These are phyloP conservation scores for Notothenia coriiceps DNA, from an alignment of 2,113 vertebrate genomes.

Conservation along the genomic window DNA sequence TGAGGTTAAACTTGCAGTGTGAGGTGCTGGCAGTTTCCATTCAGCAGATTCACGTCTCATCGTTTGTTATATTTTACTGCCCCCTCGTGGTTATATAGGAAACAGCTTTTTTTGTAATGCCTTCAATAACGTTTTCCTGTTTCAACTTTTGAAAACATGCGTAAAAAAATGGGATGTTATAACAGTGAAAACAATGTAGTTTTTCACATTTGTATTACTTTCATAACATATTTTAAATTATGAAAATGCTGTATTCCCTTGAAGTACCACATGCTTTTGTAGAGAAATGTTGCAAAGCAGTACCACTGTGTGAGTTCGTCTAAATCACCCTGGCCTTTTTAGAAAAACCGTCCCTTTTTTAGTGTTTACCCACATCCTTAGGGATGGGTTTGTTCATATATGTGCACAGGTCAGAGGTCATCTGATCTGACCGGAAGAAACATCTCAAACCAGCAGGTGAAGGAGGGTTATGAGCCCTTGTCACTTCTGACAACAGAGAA, in stretches of 20 bases:
- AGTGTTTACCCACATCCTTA: background rate
- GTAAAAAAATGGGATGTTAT: background rate
- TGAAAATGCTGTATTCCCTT: background rate
- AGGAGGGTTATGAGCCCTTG: slow-evolving; percentile 16
- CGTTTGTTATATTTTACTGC: slow-evolving; percentile 21
- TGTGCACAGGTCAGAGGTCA: slow-evolving; percentile 13
- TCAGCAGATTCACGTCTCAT: background rate
- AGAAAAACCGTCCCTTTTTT: background rate
- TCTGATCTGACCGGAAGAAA: background rate
- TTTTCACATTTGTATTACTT: too few relatives aligned
- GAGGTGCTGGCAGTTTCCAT: slow-evolving; percentile 1
- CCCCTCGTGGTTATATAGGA: slow-evolving; percentile 49
- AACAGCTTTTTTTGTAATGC: background rate
- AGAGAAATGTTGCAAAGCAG: background rate
- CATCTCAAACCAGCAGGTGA: slow-evolving; percentile 9
- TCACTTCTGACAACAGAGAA: background rate
- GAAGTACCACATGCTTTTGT: background rate
- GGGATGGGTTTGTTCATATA: background rate
- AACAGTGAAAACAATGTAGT: too few relatives aligned
- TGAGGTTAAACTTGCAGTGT: background rate
- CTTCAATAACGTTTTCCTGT: background rate
- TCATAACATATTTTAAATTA: background rate
- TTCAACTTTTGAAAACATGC: too few relatives aligned
- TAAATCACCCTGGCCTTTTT: background rate
- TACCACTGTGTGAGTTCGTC: background rate